Base-by-base conservation (phyloP, 2,113 vertebrate genomes). In the Hemiprocne comata region DNA sequence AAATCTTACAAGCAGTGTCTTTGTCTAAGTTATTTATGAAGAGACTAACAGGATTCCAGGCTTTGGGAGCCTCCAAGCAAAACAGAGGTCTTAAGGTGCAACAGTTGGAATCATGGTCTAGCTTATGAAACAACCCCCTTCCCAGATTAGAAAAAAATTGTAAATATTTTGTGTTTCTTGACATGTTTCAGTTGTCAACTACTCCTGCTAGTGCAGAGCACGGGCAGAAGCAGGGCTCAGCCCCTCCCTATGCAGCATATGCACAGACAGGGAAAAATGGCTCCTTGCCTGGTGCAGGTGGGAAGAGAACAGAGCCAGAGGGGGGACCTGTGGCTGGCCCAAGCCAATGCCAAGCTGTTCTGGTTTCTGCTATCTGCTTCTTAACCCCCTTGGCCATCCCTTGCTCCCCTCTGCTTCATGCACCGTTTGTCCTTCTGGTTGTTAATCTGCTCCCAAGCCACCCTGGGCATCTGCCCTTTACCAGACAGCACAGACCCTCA, bases 1-100 rank as follows among this genome's bases (percentile, higher is more conserved):
- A 65, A 83, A 74, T 80, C 53, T 84, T 74, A 74, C 29, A 90
- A 54, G 46, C 51, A 84, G 38, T 48, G 64, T 64, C 64, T 90
- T 88, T 6, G 4, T 70, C 69, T 74, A 70, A 51, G 73, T 85
- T 91, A 73, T 66, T 91, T 65, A 70, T 60, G 28, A 62, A 55
- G 25, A 75, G 38, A 73, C 54, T 83, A 91, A 72, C 38, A 54
- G 26, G 26, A 87, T 76, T 85, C 58, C 23, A 66, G 78, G 66
- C 21, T 89, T 73, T 42, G 10, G 51, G 55, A 93, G 42, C 51
- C 70, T 77, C 29, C 85, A 34, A 74, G 67, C 20, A 60, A 89
- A 94, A 86, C 33, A 77, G 58, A 88, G 34, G 12, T 54, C 38
- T 83, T 64, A 50, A 85, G 34, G 42, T 46, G 8, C 67, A 80